phyloP scores from a whole-genome alignment of 2,888 invertebrate genomes.

The Baronia brevicornis region DNA sequence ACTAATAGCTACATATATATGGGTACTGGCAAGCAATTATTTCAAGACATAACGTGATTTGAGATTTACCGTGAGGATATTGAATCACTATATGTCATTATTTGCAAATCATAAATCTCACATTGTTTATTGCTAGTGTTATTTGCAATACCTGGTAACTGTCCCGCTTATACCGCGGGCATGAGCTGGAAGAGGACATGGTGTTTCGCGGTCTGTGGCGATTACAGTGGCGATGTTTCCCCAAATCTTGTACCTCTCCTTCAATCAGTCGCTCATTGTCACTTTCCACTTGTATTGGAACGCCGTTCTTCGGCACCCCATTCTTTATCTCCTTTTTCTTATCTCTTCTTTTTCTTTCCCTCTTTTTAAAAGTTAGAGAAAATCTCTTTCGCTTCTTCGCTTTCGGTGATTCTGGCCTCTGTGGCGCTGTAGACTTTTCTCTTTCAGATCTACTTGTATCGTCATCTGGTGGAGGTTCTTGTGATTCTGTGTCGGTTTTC shows the following conservation, averaged over 20 bases:
- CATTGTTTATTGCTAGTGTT: not conserved
- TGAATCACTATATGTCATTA: no score
- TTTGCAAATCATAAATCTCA: not conserved
- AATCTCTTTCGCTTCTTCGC: constrained; percentile 66
- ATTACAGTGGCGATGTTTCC: constrained; percentile 52
- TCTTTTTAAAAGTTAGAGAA: constrained; percentile 63
- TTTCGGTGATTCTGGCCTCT: constrained; percentile 61
- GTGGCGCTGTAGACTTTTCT: constrained; percentile 55
- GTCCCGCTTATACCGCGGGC: constrained; percentile 72
- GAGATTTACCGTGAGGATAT: no score
- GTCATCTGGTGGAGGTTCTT: constrained; percentile 55
- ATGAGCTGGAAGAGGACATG: constrained; percentile 60
- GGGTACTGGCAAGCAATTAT: no score
- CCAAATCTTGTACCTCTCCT: constrained; percentile 41
- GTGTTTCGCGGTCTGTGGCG: constrained; percentile 57
- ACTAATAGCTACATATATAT: no score
- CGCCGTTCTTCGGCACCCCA: constrained; percentile 48
- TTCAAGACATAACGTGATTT: no score
- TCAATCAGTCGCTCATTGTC: constrained; percentile 67
- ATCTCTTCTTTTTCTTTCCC: constrained; percentile 62
- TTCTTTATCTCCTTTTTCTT: constrained; percentile 60
- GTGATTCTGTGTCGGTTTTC: constrained; percentile 63
- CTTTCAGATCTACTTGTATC: constrained; percentile 66
- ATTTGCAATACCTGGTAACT: constrained; percentile 64
- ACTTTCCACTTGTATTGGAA: constrained; percentile 46